Conservation (phyloP, 2,888 invertebrate species). For the Chironomus riparius region DNA sequence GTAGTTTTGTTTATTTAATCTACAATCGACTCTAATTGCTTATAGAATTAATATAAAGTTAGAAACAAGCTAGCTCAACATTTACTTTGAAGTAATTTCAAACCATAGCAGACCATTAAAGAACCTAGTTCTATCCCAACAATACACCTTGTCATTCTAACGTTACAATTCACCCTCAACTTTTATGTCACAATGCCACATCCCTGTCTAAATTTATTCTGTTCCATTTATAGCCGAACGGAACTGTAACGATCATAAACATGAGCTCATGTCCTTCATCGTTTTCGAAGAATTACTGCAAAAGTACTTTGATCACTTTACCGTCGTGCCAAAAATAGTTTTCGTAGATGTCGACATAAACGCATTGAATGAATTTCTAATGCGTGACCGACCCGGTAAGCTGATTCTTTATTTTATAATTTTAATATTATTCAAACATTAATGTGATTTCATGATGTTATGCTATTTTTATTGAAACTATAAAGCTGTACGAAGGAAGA, state of each 20-base stretch:
- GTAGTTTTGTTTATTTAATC: too few relatives aligned
- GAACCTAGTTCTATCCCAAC: too few relatives aligned
- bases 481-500: conserved; percentile 34
- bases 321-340: conserved; percentile 24
- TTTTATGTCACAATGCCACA: too few relatives aligned
- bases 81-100: too few relatives aligned
- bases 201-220: too few relatives aligned
- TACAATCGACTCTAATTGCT: too few relatives aligned
- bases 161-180: too few relatives aligned
- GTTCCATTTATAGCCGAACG: too few relatives aligned
- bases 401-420: background rate
- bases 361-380: conserved; percentile 14
- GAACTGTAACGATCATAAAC: background rate
- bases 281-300: conserved; percentile 10
- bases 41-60: too few relatives aligned
- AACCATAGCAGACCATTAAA: too few relatives aligned
- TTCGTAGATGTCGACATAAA: conserved; percentile 3
- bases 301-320: conserved; percentile 19
- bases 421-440: background rate
- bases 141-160: too few relatives aligned
- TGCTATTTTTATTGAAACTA: background rate
- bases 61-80: too few relatives aligned
- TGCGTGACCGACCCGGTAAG: conserved; percentile 21
- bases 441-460: background rate
- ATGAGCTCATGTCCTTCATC: conserved; percentile 20